A percentile compares a stretch with the other conserved stretches of the same genome.
Evolutionary conservation across 2,797 vertebrate species (phyloP).

Genomic region (Pseudochirops cupreus): DNA sequence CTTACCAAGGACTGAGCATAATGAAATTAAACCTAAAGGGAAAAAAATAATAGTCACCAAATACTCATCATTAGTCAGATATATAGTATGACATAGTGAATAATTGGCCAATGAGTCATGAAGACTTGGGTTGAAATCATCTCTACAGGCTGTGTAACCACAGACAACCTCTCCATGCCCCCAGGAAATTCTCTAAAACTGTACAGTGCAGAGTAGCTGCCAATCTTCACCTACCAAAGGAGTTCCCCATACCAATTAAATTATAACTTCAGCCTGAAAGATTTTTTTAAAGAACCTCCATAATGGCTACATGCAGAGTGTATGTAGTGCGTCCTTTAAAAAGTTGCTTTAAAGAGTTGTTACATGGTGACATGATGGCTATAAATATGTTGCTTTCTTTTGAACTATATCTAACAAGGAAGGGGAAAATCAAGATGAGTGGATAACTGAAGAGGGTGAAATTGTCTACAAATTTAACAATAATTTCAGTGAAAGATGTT

Average conservation of each 20-base stretch:
- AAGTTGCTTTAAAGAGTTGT: neutral
- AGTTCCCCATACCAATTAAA: neutral
- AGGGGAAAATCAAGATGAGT: neutral
- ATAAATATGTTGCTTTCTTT: slow-evolving; percentile 67
- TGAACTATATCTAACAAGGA: slow-evolving; percentile 33
- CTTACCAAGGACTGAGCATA: neutral
- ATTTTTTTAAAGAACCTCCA: neutral
- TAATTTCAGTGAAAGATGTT: neutral
- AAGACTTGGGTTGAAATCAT: neutral
- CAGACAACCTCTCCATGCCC: neutral
- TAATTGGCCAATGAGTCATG: neutral
- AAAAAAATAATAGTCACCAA: neutral
- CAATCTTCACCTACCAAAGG: neutral
- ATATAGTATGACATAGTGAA: neutral
- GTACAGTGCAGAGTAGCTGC: neutral
- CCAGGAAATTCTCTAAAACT: neutral
- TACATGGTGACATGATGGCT: slow-evolving; percentile 40
- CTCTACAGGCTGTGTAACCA: neutral
- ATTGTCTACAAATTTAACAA: neutral
- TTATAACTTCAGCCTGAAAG: neutral
- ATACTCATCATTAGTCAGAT: neutral
- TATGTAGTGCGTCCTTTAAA: neutral
- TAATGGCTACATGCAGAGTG: neutral
- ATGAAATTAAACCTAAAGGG: neutral
- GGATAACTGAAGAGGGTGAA: neutral